Conservation (phyloP, 2,113 vertebrate species). For the Pluvialis apricaria region DNA sequence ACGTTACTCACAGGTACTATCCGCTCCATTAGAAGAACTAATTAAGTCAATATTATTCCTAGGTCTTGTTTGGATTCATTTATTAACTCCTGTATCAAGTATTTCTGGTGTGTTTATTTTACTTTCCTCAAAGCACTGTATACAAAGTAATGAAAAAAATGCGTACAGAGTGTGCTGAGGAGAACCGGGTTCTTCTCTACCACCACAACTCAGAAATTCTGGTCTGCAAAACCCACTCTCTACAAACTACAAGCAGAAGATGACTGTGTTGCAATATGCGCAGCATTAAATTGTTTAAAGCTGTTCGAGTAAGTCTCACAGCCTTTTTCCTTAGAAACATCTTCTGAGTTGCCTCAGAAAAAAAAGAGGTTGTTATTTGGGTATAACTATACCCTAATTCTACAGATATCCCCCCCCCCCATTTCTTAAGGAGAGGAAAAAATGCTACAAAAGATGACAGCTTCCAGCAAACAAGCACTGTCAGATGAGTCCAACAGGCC, state of each 20-base stretch:
- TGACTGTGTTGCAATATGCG: neutral
- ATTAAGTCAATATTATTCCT: neutral
- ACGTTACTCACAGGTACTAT: neutral
- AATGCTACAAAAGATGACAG: neutral
- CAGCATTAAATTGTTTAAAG: neutral
- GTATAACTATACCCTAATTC: neutral
- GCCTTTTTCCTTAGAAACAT: neutral
- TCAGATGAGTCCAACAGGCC: neutral
- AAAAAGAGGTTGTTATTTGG: neutral
- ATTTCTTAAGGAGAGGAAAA: neutral
- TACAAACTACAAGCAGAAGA: neutral
- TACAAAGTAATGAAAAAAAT: neutral
- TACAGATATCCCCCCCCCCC: neutral
- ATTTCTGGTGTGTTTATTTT: neutral
- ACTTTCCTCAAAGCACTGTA: neutral
- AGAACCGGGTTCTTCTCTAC: neutral
- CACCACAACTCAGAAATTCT: conserved; percentile 2
- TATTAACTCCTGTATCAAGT: neutral
- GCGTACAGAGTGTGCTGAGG: neutral
- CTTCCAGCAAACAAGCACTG: neutral
- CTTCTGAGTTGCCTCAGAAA: neutral
- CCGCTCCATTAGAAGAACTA: neutral
- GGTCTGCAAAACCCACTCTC: neutral
- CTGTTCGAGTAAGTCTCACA: neutral
- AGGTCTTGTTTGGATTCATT: neutral